A percentile compares a stretch with the other conserved stretches of the same genome.
phyloP scores from a whole-genome alignment of 2,888 invertebrate species.

The Volucella zonaria region DNA sequence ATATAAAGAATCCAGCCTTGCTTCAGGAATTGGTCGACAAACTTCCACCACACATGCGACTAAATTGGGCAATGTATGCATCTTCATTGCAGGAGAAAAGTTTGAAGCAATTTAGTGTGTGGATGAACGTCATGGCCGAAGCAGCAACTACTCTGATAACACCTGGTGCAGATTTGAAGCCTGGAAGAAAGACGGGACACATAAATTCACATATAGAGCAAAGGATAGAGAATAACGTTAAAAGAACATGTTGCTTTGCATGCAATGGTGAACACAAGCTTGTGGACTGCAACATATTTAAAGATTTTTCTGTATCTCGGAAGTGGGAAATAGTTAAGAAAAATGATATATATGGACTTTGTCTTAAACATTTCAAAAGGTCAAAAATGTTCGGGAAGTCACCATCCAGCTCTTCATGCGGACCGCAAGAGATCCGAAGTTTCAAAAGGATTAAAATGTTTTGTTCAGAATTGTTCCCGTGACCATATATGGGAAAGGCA shows the following conservation, averaged over 20 bases:
- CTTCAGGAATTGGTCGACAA: no score
- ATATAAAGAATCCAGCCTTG: not conserved
- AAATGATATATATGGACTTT: not conserved
- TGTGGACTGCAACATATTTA: not conserved
- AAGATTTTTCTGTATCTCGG: not conserved
- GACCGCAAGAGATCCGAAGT: no score
- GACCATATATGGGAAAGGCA: slow-evolving; percentile 36
- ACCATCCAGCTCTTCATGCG: no score
- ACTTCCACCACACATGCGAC: no score
- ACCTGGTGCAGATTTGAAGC: slow-evolving; percentile 2
- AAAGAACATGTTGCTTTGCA: slow-evolving; percentile 1
- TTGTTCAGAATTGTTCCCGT: slow-evolving; percentile 43
- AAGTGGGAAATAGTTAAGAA: slow-evolving; percentile 6
- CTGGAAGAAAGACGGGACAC: slow-evolving; percentile 3
- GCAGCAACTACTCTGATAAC: no score
- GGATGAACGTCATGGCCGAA: no score
- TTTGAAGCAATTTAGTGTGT: no score
- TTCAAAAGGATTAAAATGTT: not conserved
- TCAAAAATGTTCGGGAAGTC: not conserved
- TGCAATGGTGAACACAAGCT: slow-evolving; percentile 7
- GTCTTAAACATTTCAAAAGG: slow-evolving; percentile 6
- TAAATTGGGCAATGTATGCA: no score
- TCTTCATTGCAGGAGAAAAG: no score
- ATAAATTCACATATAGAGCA: slow-evolving; percentile 6
- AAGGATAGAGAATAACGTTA: slow-evolving; percentile 1